Percentiles rank a stretch among this genome's conserved stretches.
Conservation (phyloP, 2,113 vertebrate species). For the Lagopus muta region DNA sequence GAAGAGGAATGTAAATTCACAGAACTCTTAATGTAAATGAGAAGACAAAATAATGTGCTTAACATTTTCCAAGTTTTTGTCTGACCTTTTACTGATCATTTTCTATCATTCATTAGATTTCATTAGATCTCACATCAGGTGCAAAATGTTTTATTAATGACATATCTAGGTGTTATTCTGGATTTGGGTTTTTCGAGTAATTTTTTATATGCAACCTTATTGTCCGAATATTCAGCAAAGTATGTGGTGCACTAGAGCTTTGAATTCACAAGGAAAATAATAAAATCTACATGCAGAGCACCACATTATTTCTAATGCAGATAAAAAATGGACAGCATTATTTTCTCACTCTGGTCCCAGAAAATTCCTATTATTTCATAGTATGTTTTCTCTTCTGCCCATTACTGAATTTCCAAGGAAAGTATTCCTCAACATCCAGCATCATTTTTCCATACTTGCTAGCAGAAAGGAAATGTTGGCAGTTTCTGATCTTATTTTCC, state of each 20-base stretch:
- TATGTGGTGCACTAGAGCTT: background rate
- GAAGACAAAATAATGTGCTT: slow-evolving; percentile 2
- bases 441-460: background rate
- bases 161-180: background rate
- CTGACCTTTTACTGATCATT: slow-evolving; percentile 47
- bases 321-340: background rate
- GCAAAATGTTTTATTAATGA: slow-evolving; percentile 45
- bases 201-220: background rate
- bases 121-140: background rate
- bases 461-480: background rate
- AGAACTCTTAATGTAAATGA: slow-evolving; percentile 12
- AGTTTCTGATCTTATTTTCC: background rate
- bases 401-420: background rate
- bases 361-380: background rate
- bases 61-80: slow-evolving; percentile 13
- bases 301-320: background rate
- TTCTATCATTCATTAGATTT: background rate
- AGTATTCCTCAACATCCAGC: background rate
- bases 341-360: background rate
- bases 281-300: background rate
- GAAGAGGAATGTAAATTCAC: background rate
- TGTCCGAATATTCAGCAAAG: background rate
- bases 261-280: background rate
- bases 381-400: background rate
- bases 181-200: background rate